Evolutionary conservation across 2,113 vertebrate species (phyloP).

Genomic region (Hemiprocne comata): DNA sequence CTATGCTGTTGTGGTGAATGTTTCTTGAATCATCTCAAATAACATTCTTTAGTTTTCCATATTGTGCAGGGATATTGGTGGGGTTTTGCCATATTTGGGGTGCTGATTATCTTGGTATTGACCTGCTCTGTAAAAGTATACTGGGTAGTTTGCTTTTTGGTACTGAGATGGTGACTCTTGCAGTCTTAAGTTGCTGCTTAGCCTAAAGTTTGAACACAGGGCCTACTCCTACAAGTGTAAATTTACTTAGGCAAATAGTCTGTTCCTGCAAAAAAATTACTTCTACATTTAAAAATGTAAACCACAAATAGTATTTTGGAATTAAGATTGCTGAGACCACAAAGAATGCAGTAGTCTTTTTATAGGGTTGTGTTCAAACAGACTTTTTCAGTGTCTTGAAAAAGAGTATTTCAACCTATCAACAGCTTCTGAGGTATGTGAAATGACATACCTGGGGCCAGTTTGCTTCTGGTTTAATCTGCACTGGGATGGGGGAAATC

Average conservation of each 20-base stretch:
- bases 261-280: not conserved
- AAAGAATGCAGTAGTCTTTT: not conserved
- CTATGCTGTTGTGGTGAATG: not conserved
- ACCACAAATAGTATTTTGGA: not conserved
- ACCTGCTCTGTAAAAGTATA: not conserved
- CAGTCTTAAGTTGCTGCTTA: not conserved
- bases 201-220: not conserved
- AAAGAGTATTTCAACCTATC: not conserved
- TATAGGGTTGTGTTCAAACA: not conserved
- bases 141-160: not conserved
- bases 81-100: not conserved
- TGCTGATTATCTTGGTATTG: not conserved
- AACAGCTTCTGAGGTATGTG: not conserved
- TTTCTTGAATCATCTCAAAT: not conserved
- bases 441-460: not conserved
- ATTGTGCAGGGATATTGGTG: not conserved
- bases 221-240: not conserved
- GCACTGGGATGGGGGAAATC: accelerated
- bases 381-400: not conserved
- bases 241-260: not conserved
- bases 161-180: not conserved
- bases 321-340: not conserved
- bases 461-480: not conserved
- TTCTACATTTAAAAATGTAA: not conserved
- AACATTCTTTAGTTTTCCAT: not conserved